A percentile compares a stretch with the other conserved stretches of the same genome.
Conservation (phyloP, 2,888 invertebrate species). For the Maniola hyperantus region DNA sequence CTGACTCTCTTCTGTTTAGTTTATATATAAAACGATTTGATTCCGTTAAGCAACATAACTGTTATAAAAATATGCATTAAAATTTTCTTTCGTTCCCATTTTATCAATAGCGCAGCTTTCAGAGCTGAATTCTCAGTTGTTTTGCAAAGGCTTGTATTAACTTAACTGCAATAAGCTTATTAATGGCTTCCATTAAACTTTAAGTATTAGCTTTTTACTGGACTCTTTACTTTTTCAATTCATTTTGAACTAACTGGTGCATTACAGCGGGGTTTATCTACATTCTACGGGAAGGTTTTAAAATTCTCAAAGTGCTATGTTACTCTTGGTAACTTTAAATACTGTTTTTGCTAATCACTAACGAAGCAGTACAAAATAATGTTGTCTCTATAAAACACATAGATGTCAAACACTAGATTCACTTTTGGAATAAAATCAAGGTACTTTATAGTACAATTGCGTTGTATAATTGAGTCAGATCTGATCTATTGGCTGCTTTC, state of each 20-base stretch:
- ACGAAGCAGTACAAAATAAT: background rate
- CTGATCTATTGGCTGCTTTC: too few species aligned
- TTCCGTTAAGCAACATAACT: background rate
- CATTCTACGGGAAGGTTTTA: background rate
- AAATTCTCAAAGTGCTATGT: background rate
- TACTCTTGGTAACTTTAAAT: background rate
- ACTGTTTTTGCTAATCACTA: background rate
- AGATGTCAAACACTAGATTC: background rate
- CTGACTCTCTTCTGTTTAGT: too few species aligned
- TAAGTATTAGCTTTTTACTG: slow-evolving; percentile 4
- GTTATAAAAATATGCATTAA: background rate
- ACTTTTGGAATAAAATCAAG: background rate
- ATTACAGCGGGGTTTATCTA: slow-evolving; percentile 6
- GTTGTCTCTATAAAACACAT: background rate
- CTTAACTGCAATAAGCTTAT: slow-evolving; percentile 15
- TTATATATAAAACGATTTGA: background rate
- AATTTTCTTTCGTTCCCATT: background rate
- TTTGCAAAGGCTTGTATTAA: slow-evolving; percentile 9
- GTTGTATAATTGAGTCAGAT: too few species aligned
- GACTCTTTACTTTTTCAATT: slow-evolving; percentile 12
- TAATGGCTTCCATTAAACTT: slow-evolving; percentile 4
- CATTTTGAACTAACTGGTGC: slow-evolving; percentile 6
- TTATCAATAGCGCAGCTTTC: slow-evolving; percentile 1
- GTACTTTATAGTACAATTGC: too few species aligned
- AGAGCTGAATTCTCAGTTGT: slow-evolving; percentile 9